Conservation (phyloP, 2,797 vertebrate species). For the Sphaeramia orbicularis region DNA sequence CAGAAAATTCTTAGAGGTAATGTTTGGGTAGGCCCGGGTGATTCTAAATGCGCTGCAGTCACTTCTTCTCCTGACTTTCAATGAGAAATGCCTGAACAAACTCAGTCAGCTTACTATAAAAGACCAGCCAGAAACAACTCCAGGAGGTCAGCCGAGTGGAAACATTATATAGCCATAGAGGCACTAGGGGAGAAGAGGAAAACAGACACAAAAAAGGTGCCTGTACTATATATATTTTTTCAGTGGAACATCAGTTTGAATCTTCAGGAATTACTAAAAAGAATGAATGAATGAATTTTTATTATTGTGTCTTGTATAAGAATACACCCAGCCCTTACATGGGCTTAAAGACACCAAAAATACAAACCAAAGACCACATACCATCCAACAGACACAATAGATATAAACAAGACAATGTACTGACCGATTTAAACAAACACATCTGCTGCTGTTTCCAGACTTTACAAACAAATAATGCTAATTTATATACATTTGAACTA, state of each 20-base stretch:
- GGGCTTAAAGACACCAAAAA: no score
- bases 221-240: slow-evolving; percentile 35
- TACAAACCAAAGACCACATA: no score
- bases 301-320: no score
- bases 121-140: slow-evolving; percentile 35
- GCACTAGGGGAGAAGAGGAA: neutral
- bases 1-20: slow-evolving; percentile 38
- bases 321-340: no score
- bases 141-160: slow-evolving; percentile 24
- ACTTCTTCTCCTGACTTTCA: slow-evolving; percentile 41
- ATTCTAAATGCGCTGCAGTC: slow-evolving; percentile 52
- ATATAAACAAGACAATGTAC: no score
- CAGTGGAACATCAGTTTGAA: slow-evolving; percentile 50
- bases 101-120: slow-evolving; percentile 54
- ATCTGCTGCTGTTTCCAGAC: no score
- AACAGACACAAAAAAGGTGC: slow-evolving; percentile 3
- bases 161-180: slow-evolving; percentile 10
- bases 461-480: no score
- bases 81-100: slow-evolving; percentile 57
- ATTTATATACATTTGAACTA: no score
- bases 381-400: no score
- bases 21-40: slow-evolving; percentile 60
- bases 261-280: no score
- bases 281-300: no score
- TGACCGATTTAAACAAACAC: no score